Percentiles rank a stretch among this genome's conserved stretches.
Evolutionary conservation across 2,888 invertebrate species (phyloP).

Genomic region (Epirrita christyi): DNA sequence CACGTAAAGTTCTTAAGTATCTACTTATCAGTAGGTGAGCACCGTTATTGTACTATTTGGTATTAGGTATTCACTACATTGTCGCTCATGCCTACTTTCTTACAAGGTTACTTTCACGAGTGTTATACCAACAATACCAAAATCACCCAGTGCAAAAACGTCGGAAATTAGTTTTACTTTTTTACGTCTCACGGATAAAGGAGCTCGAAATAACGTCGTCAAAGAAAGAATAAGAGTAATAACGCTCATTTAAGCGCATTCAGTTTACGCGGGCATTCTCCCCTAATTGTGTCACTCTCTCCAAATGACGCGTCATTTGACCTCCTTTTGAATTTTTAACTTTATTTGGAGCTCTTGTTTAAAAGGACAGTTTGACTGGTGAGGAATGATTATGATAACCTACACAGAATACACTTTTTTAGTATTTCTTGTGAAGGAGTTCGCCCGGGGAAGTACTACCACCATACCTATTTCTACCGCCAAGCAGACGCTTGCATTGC

Average conservation of each 20-base stretch:
- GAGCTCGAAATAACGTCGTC: constrained; percentile 39
- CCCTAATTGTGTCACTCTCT: constrained; percentile 39
- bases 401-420: constrained; percentile 19
- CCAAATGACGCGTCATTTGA: constrained; percentile 40
- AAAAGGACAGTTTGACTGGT: constrained; percentile 16
- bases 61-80: no score
- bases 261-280: constrained; percentile 41
- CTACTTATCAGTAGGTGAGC: neutral
- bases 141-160: constrained; percentile 11
- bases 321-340: constrained; percentile 38
- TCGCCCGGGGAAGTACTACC: no score
- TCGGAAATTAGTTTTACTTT: constrained; percentile 41
- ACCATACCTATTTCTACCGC: no score
- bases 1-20: no score
- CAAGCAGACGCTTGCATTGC: no score
- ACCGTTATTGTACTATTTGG: neutral
- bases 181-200: constrained; percentile 37
- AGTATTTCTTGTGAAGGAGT: no score
- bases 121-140: constrained; percentile 4
- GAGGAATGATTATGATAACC: constrained; percentile 22
- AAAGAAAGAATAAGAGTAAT: constrained; percentile 44
- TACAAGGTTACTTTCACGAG: neutral
- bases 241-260: constrained; percentile 42
- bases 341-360: constrained; percentile 36
- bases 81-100: no score